Percentiles rank a stretch among this genome's conserved stretches.
These are phyloP conservation scores for Tragelaphus oryx DNA, from an alignment of 2,797 vertebrate genomes.

Conservation along the genomic window DNA sequence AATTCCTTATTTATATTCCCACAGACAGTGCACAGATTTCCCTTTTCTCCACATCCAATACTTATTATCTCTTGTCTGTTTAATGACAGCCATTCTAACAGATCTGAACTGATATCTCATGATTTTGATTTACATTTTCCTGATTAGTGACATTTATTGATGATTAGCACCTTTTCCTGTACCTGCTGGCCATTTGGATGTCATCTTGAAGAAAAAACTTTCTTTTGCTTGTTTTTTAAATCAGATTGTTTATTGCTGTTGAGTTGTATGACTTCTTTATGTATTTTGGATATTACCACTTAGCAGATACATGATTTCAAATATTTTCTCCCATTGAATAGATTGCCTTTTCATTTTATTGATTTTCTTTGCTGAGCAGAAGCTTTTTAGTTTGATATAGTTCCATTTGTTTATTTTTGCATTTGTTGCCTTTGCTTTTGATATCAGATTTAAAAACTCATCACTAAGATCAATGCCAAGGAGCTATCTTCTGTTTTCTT, in stretches of 20 bases:
- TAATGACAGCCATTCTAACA: neutral
- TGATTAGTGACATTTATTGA: neutral
- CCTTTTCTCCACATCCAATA: neutral
- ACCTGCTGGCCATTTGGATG: neutral
- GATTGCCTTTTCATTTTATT: neutral
- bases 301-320: neutral
- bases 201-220: neutral
- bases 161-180: neutral
- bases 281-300: neutral
- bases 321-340: neutral
- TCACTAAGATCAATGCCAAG: neutral
- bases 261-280: neutral
- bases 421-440: neutral
- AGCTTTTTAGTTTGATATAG: neutral
- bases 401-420: neutral
- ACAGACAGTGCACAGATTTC: neutral
- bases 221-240: neutral
- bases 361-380: neutral
- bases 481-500: neutral
- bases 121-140: neutral
- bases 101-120: neutral
- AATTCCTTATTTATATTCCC: neutral
- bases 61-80: neutral
- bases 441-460: neutral
- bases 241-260: neutral